Conservation (phyloP, 1,140 invertebrate species). For the Drosophila nasuta region DNA sequence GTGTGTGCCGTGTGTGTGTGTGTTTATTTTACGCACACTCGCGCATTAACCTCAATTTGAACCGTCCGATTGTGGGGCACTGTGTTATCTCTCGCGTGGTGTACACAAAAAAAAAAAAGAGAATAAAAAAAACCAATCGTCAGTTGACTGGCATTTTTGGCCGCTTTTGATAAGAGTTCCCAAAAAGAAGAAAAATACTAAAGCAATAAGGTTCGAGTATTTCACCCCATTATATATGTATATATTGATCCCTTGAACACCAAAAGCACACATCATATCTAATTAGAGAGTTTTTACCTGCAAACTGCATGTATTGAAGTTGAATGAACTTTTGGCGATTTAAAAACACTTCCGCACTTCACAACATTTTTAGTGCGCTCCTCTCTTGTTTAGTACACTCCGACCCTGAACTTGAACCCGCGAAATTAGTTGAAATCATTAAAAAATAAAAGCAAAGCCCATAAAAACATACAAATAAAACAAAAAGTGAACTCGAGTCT, state of each 20-base stretch:
- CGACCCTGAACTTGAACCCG: constrained; percentile 76
- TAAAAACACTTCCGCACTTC: constrained; percentile 27
- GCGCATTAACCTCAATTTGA: constrained; percentile 77
- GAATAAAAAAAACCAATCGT: constrained; percentile 27
- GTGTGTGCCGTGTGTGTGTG: constrained; percentile 22
- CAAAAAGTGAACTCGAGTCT: constrained; percentile 58
- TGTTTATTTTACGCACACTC: constrained; percentile 40
- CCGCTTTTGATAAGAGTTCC: constrained; percentile 40
- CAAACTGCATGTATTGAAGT: constrained; percentile 16
- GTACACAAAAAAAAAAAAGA: constrained; percentile 45
- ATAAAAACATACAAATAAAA: constrained; percentile 36
- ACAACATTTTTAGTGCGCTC: constrained; percentile 43
- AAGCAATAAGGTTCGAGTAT: background rate
- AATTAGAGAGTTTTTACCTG: constrained; percentile 19
- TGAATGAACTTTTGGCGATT: constrained; percentile 39
- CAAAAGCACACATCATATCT: constrained; percentile 6
- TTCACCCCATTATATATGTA: no score
- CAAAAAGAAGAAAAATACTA: background rate
- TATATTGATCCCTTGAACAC: constrained; percentile 24
- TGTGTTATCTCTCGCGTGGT: constrained; percentile 63
- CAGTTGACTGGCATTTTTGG: constrained; percentile 63
- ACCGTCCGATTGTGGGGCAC: constrained; percentile 79
- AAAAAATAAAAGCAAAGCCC: constrained; percentile 21
- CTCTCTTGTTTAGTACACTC: constrained; percentile 36
- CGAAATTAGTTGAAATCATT: constrained; percentile 46